Base-by-base conservation (phyloP, 2,797 vertebrate genomes). In the Prionace glauca region DNA sequence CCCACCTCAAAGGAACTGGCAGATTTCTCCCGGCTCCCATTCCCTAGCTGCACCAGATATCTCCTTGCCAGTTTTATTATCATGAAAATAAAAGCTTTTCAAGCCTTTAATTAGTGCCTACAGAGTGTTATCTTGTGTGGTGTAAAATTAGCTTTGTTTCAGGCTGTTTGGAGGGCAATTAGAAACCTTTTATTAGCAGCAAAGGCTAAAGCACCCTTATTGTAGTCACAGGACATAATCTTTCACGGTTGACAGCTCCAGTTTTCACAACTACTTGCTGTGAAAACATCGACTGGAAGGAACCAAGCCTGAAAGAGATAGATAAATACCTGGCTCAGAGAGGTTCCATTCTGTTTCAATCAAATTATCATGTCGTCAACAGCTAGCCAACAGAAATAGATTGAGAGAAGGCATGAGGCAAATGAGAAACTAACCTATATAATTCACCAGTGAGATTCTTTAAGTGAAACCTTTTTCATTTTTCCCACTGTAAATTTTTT, bases 1-100 rank as follows among this genome's bases (percentile, higher is more conserved):
- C 96, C 97, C 96, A 97, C 97, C 95, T 22, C 97, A 97, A 97
- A 97, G 97, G 97, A 97, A 96, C 96, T 97, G 97, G 97, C 97
- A 97, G 96, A 96, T 95, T 95, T 95, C 90, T 95, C 93, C 45
- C 20, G 71, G 32, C 93, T 74, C 93, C 69, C 26, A 69, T 67
- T 92, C 90, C 90, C 65, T 92, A 45, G 69, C 96, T 87, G 88
- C 96, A 95, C 87, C 71, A 94, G 96, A 95, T 95, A 96, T 96
- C 95, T 96, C 86, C 90, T 95, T 95, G 95, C 94, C 95, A 96
- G 95, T 84, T 96, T 94, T 95, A 86, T 95, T 96, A 95, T 96
- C 95, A 96, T 69, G 79, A 86, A 97, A 96, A 97, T 96, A 96
- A 96, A 96, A 96, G 71, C 95, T 97, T 97, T 96, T 96, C 71